These are phyloP conservation scores for Cranoglanis bouderius DNA, from an alignment of 2,113 vertebrate species.

Conservation along the genomic window DNA sequence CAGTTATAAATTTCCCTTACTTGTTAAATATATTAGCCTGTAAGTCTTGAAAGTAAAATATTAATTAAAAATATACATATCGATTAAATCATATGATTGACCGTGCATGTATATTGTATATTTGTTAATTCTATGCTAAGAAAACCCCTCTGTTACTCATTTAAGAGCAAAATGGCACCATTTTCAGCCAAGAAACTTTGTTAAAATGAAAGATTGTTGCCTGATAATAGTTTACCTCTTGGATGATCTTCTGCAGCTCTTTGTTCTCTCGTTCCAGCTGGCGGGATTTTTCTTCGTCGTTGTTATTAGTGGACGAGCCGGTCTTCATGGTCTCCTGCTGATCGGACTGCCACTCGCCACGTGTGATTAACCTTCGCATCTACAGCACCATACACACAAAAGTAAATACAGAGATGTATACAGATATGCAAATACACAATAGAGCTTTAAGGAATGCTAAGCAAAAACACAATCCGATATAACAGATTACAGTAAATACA, in stretches of 20 bases:
- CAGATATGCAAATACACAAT: not conserved
- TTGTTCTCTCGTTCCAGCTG: conserved; percentile 92
- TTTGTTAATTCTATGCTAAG: too few relatives aligned
- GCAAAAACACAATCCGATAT: not conserved
- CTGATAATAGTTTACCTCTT: conserved; percentile 72
- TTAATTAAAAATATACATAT: not conserved
- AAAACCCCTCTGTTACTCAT: too few relatives aligned
- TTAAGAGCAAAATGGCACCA: too few relatives aligned
- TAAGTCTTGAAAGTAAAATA: not conserved
- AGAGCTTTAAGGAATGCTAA: not conserved
- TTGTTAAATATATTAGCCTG: not conserved
- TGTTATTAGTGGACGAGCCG: conserved; percentile 94
- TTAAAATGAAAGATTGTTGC: not conserved
- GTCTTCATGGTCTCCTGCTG: conserved; percentile 97
- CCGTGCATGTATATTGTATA: too few relatives aligned
- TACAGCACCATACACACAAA: conserved; percentile 55
- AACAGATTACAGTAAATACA: not conserved
- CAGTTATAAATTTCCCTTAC: not conserved
- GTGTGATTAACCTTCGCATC: conserved; percentile 93
- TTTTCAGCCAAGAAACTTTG: not conserved
- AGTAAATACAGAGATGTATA: too few relatives aligned
- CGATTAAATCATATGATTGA: not conserved
- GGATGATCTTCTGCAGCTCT: conserved; percentile 93
- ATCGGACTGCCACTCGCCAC: conserved; percentile 96
- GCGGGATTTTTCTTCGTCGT: conserved; percentile 92